These are phyloP conservation scores for Garra rufa DNA, from an alignment of 2,113 vertebrate genomes.

Conservation along the genomic window DNA sequence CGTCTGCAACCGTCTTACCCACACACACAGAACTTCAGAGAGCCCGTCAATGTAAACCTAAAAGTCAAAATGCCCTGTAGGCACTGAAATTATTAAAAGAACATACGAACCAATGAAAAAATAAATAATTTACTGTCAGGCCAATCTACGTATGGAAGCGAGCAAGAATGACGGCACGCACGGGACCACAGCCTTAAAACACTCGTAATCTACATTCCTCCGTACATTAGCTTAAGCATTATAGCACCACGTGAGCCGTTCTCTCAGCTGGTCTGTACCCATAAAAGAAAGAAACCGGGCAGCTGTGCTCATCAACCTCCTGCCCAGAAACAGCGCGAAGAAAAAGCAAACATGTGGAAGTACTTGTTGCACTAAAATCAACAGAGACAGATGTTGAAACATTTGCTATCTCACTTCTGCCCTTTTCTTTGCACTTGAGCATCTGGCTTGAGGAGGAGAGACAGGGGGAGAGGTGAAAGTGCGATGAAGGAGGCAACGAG, in stretches of 20 bases:
- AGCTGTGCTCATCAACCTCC: conserved; percentile 76
- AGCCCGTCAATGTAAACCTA: not conserved
- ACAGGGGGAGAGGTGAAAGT: conserved; percentile 34
- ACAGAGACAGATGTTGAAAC: conserved; percentile 76
- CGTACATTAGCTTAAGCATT: conserved; percentile 38
- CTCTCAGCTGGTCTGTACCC: conserved; percentile 45
- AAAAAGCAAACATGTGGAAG: conserved; percentile 72
- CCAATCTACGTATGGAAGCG: not conserved
- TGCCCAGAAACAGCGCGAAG: conserved; percentile 60
- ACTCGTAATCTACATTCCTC: conserved; percentile 34
- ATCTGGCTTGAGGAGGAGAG: conserved; percentile 48
- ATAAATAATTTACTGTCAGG: not conserved
- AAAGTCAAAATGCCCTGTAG: conserved; percentile 9
- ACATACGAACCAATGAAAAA: conserved; percentile 1
- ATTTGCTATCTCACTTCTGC: conserved; percentile 70
- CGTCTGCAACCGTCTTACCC: conserved; percentile 7
- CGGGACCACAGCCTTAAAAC: conserved; percentile 23
- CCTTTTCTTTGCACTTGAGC: conserved; percentile 72
- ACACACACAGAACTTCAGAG: not conserved
- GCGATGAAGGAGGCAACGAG: conserved; percentile 34
- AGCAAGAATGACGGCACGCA: not conserved
- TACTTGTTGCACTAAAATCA: conserved; percentile 72
- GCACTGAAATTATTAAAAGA: conserved; percentile 8
- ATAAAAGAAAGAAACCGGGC: conserved; percentile 66
- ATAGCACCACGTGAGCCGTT: conserved; percentile 32